phyloP scores from a whole-genome alignment of 2,888 invertebrate species.

The Lagria hirta region DNA sequence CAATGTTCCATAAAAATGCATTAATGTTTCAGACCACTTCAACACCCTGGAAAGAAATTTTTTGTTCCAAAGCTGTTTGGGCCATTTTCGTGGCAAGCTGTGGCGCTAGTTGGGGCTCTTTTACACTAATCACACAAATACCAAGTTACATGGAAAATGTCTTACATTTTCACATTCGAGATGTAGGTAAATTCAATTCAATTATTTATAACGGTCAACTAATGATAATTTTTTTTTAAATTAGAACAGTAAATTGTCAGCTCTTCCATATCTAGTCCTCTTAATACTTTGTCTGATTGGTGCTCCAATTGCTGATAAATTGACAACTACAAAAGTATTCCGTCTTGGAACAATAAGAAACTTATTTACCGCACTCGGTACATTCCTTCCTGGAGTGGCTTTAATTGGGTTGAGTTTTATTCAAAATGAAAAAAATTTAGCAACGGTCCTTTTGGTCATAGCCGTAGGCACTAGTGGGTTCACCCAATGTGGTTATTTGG shows the following conservation, averaged over 20 bases:
- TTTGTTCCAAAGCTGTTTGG: slow-evolving; percentile 75
- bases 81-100: slow-evolving; percentile 72
- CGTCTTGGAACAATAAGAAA: slow-evolving; percentile 60
- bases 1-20: too few species aligned
- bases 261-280: slow-evolving; percentile 72
- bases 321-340: slow-evolving; percentile 54
- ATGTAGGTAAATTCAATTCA: too few species aligned
- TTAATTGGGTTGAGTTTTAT: slow-evolving; percentile 64
- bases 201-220: too few species aligned
- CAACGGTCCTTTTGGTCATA: slow-evolving; percentile 64
- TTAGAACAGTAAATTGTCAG: slow-evolving; percentile 70
- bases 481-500: slow-evolving; percentile 70
- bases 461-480: slow-evolving; percentile 73
- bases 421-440: slow-evolving; percentile 57
- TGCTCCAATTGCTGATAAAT: slow-evolving; percentile 66
- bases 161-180: slow-evolving; percentile 69
- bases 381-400: slow-evolving; percentile 67
- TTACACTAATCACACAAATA: slow-evolving; percentile 81
- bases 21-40: slow-evolving; percentile 34
- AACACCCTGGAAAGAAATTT: slow-evolving; percentile 76
- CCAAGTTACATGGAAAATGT: slow-evolving; percentile 78
- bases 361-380: slow-evolving; percentile 62
- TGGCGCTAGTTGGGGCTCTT: slow-evolving; percentile 79
- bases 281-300: slow-evolving; percentile 57
- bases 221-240: too few species aligned